Evolutionary conservation across 2,888 invertebrate genomes (phyloP), one percentile per base, ranked within the genome.

Genomic region (Eilema griseolum): DNA sequence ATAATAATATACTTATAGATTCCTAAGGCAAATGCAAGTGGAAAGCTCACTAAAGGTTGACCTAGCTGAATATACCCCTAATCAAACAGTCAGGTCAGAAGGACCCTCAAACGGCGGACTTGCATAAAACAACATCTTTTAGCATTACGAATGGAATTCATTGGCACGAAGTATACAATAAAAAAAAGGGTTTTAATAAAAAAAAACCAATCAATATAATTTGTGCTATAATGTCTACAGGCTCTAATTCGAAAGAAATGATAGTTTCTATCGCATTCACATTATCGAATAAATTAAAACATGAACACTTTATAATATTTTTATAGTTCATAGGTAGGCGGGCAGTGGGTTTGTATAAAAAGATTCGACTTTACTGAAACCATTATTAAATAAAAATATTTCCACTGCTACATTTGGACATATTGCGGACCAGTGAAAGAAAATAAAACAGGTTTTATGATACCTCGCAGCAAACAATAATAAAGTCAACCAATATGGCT

Each of bases 401-500:
- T 41, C 11, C 41, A 62, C 16, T 5, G 41, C 26, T 62, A 11
- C 62, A 62, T 41, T 24, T 62, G 11, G 24, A 41, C 41, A 20
- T 41, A 41, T 41, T 24, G 7, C 16, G 16, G 26, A 24, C 33
- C 24, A 20, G 31, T 31, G 20, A 33, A 57, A n/a, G 28, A 56
- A 52, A 67, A 67, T 67, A 61, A 67, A 61, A 61, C 52, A 20
- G 16, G 5, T 52, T 20, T 56, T 61, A 56, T 56, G n/a, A 56
- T 33, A 52, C 8, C 33, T 61, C 26, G 20, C 33, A 33, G 67
- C 62, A 67, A 70, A 72, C 61, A 69, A 56, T 71, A 64, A 72
- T 72, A 62, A 67, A 67, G 33, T 68, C 67, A 71, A 72, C 67
- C 63, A 67, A 60, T 65, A 67, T 69, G 67, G 69, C 74, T 63